Evolutionary conservation across 2,113 vertebrate species (phyloP), one percentile per base, ranked within the genome.

Genomic region (Amazona guildingii): DNA sequence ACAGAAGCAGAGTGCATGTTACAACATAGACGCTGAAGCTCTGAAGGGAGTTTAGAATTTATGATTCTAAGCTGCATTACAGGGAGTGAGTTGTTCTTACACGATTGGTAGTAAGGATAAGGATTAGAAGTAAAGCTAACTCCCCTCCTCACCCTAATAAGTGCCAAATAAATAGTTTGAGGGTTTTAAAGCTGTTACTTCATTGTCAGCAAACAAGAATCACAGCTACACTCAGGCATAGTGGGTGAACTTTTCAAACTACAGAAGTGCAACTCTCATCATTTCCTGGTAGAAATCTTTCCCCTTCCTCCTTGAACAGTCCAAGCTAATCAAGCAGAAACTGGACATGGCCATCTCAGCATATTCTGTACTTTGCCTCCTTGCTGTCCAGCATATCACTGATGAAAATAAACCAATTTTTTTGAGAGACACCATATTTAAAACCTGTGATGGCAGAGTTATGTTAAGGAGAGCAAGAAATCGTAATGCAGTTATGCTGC

Each of bases 211-310:
- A 89, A 94, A 83, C 29, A 78, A 81, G 67, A 83, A 81, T 29
- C 27, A 67, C 27, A 55, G 25, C 27, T 33, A 61, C 16, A 20
- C 41, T 74, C 21, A 59, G 62, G 31, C 46, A 57, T 39, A 49
- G 1, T 90, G 31, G 73, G 86, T 96, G 67, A 94, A 89, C 87
- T 89, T 95, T 88, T 95, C 83, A 89, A 83, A 83, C 23, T 78
- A 84, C 43, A 94, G 51, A 62, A 81, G 52, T 24, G 62, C n/a
- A 39, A 19, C 37, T 48, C 21, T 43, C 4, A 6, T 61, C 7
- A 86, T 83, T 89, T 75, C 70, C 74, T 87, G 74, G 74, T 59
- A 95, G 69, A 89, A 86, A 62, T 49, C 49, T 89, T 76, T 78
- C 46, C 48, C 59, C 16, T 17, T 66, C 41, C 70, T 83, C 43